Conservation (phyloP, 2,113 vertebrate genomes). For the Urocolius indicus region DNA sequence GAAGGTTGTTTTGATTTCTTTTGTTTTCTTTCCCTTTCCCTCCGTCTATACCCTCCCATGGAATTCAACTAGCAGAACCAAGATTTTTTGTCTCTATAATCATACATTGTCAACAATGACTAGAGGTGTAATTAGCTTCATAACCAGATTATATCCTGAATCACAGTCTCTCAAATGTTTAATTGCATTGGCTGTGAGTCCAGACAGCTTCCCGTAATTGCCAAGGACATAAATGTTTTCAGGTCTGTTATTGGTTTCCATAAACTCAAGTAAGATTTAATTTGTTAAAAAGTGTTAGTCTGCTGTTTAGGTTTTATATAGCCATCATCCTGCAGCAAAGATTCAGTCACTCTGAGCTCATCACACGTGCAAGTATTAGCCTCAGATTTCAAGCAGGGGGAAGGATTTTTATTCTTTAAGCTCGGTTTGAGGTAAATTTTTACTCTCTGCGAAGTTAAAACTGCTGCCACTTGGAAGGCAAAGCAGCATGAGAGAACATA, state of each 20-base stretch:
- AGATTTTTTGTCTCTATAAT: constrained; percentile 49
- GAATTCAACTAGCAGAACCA: background rate
- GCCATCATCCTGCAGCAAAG: background rate
- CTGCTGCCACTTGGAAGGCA: background rate
- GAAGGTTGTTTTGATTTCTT: background rate
- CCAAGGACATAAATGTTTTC: constrained; percentile 11
- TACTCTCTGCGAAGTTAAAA: background rate
- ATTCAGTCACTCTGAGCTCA: background rate
- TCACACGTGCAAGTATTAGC: background rate
- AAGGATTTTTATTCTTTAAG: background rate
- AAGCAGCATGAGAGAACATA: background rate
- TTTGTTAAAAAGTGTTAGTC: background rate
- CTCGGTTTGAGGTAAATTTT: background rate
- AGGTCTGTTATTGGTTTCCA: constrained; percentile 4
- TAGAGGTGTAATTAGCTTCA: constrained; percentile 48
- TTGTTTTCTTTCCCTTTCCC: background rate
- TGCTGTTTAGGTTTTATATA: background rate
- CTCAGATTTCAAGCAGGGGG: background rate
- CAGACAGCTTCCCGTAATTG: background rate
- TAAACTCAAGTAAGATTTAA: background rate
- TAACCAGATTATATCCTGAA: constrained; percentile 39
- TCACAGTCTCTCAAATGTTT: background rate
- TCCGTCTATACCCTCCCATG: background rate
- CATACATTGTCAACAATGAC: background rate
- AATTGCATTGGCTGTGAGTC: constrained; percentile 13